phyloP scores from a whole-genome alignment of 2,797 vertebrate genomes.

The Liasis olivaceus region DNA sequence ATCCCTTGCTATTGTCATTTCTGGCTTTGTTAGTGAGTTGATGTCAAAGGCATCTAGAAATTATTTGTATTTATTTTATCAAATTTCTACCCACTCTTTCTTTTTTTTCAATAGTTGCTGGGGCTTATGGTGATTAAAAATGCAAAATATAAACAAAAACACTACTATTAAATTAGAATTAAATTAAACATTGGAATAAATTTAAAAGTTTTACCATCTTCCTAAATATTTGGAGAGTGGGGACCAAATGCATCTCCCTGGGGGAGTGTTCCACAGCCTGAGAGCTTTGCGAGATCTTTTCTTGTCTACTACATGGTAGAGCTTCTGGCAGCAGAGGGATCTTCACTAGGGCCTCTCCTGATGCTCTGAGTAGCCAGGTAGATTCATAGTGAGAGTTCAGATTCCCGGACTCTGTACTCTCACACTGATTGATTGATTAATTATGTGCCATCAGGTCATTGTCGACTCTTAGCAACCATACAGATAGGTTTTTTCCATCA shows the following conservation, averaged over 20 bases:
- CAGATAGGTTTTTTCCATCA: not conserved
- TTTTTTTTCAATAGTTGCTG: not conserved
- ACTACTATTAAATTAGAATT: not conserved
- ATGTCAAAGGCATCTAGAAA: not conserved
- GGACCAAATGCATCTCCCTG: not conserved
- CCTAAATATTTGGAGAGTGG: not conserved
- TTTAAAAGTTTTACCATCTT: not conserved
- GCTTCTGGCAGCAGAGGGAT: not conserved
- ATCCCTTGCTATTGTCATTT: not conserved
- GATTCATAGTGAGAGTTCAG: not conserved
- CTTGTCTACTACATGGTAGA: not conserved
- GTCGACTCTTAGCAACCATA: not conserved
- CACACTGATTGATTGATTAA: not conserved
- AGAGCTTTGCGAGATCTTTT: not conserved
- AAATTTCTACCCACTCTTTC: not conserved
- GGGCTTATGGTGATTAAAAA: not conserved
- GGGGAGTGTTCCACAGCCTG: not conserved
- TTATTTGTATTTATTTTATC: not conserved
- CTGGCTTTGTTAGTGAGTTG: not conserved
- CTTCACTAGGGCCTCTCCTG: not conserved
- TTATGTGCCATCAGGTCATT: not conserved
- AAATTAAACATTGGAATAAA: not conserved
- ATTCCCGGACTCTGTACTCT: not conserved
- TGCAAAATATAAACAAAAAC: not conserved
- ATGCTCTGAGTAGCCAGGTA: not conserved